Evolutionary conservation across 2,888 invertebrate genomes (phyloP).

Genomic region (Chymomyza fuscimana): DNA sequence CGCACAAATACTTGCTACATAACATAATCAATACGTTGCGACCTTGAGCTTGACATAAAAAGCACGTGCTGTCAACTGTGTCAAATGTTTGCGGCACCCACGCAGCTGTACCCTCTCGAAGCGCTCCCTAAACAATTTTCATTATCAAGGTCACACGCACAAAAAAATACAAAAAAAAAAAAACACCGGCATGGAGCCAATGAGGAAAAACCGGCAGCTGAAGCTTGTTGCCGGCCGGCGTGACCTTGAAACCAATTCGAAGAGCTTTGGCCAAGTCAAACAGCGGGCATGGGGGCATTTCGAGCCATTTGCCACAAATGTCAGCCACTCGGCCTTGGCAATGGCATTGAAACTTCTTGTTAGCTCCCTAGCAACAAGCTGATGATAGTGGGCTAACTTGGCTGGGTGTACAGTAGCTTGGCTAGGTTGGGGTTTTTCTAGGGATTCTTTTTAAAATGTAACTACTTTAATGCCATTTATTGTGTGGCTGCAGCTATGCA

Average conservation of each 20-base stretch:
- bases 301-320: conserved; percentile 41
- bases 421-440: conserved; percentile 32
- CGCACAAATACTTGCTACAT: neutral
- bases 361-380: conserved; percentile 43
- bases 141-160: conserved; percentile 65
- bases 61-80: conserved; percentile 69
- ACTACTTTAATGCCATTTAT: conserved; percentile 38
- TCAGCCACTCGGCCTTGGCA: conserved; percentile 57
- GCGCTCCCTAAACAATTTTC: conserved; percentile 56
- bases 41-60: conserved; percentile 57
- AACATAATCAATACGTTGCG: conserved; percentile 52
- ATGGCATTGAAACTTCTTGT: conserved; percentile 53
- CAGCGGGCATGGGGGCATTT: conserved; percentile 16
- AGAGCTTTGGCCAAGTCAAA: conserved; percentile 33
- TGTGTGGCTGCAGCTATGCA: conserved; percentile 41
- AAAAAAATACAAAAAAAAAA: conserved; percentile 15
- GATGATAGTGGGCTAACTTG: neutral
- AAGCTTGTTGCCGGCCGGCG: conserved; percentile 58
- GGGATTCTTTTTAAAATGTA: conserved; percentile 20
- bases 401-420: conserved; percentile 13
- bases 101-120: conserved; percentile 21
- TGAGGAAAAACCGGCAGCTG: conserved; percentile 7
- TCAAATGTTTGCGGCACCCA: conserved; percentile 40
- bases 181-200: conserved; percentile 23
- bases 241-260: conserved; percentile 51